A percentile compares a stretch with the other conserved stretches of the same genome.
phyloP scores from a whole-genome alignment of 1,140 invertebrate genomes.

The Pogonognathellus flavescens region DNA sequence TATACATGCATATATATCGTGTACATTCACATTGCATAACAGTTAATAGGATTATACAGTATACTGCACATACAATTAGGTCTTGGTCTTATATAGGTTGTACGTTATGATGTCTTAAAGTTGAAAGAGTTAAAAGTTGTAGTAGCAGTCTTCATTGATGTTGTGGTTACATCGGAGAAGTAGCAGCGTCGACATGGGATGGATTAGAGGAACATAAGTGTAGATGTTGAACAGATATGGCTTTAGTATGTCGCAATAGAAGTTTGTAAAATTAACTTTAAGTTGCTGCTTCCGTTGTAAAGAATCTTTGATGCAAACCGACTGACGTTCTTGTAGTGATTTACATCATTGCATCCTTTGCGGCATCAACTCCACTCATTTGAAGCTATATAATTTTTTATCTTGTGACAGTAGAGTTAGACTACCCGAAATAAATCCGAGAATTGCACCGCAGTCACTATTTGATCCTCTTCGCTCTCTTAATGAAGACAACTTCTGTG shows the following conservation, averaged over 20 bases:
- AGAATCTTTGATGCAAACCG: constrained; percentile 62
- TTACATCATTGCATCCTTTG: constrained; percentile 61
- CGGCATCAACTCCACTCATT: constrained; percentile 60
- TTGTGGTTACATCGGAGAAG: neutral
- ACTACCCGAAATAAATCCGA: constrained; percentile 56
- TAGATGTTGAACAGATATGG: constrained; percentile 26
- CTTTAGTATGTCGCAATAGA: constrained; percentile 37
- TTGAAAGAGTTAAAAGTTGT: too few species aligned
- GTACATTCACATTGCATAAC: too few species aligned
- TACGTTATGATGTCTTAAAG: too few species aligned
- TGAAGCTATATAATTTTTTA: constrained; percentile 61
- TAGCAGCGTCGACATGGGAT: neutral
- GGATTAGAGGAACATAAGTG: neutral
- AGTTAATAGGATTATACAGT: too few species aligned
- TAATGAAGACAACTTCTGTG: neutral
- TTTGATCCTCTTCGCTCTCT: constrained; percentile 30
- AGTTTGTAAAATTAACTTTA: constrained; percentile 49
- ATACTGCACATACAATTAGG: too few species aligned
- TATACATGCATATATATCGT: too few species aligned
- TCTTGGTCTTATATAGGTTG: too few species aligned
- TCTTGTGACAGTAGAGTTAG: constrained; percentile 44
- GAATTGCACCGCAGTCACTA: constrained; percentile 1
- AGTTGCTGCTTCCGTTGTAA: constrained; percentile 59
- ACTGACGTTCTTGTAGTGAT: constrained; percentile 53
- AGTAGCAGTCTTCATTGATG: too few species aligned